A percentile compares a stretch with the other conserved stretches of the same genome.
phyloP scores from a whole-genome alignment of 1,140 invertebrate species.

The Diorhabda elongata region DNA sequence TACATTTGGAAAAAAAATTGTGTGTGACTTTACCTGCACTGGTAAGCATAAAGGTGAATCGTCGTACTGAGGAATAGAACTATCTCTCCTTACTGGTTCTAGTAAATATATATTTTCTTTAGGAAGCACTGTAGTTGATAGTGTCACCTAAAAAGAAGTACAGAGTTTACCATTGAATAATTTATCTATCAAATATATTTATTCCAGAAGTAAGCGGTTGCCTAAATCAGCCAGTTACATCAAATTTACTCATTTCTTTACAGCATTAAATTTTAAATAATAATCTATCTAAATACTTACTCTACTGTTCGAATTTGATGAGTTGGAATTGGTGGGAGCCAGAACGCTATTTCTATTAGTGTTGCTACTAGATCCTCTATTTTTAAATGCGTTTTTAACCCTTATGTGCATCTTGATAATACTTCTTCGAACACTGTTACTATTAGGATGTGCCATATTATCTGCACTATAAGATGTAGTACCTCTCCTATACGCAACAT shows the following conservation, averaged over 20 bases:
- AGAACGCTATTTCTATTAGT: conserved; percentile 6
- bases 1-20: neutral
- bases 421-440: conserved; percentile 26
- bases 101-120: conserved; percentile 15
- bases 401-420: conserved; percentile 30
- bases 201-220: conserved; percentile 1
- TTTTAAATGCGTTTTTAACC: conserved; percentile 31
- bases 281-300: conserved; percentile 4
- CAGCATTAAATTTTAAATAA: neutral
- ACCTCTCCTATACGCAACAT: conserved; percentile 8
- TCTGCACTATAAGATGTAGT: conserved; percentile 7
- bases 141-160: conserved; percentile 11
- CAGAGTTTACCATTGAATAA: neutral
- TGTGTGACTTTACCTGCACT: neutral
- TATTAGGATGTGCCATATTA: conserved; percentile 6
- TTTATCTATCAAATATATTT: neutral
- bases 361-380: conserved; percentile 6
- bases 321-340: neutral
- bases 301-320: conserved; percentile 9
- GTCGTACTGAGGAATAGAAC: neutral
- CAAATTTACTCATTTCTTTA: neutral
- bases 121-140: conserved; percentile 9
- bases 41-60: neutral
- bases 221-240: conserved; percentile 1
- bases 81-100: conserved; percentile 7